These are phyloP conservation scores for Anomalospiza imberbis DNA, from an alignment of 2,797 vertebrate species.

Conservation along the genomic window DNA sequence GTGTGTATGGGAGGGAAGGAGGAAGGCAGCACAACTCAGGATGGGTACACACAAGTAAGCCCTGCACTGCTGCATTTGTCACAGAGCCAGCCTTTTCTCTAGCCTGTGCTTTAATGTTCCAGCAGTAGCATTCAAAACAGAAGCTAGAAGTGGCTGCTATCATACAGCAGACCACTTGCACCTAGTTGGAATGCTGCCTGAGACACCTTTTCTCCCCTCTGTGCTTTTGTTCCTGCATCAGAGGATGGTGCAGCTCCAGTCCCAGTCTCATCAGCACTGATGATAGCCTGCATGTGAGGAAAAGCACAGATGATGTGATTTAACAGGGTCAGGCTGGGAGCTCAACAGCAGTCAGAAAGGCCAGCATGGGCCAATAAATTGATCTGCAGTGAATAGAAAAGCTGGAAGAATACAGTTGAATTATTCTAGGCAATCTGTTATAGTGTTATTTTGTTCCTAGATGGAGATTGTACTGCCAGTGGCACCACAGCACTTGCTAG, in stretches of 20 bases:
- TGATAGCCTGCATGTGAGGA: neutral
- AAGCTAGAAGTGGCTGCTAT: neutral
- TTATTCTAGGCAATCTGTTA: neutral
- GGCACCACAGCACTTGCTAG: neutral
- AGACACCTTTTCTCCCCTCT: neutral
- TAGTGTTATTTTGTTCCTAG: neutral
- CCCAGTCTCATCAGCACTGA: neutral
- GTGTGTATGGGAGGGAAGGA: neutral
- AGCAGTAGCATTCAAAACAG: neutral
- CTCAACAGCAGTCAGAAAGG: neutral
- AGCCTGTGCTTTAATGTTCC: neutral
- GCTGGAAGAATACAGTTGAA: neutral
- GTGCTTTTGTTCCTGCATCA: neutral
- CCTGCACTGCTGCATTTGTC: neutral
- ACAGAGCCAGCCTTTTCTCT: neutral
- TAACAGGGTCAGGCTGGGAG: neutral
- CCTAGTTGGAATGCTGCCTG: neutral
- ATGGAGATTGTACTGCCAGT: neutral
- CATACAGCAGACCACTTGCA: neutral
- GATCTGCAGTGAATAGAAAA: neutral
- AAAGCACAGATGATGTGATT: neutral
- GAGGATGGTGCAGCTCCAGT: neutral
- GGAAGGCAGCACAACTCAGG: neutral
- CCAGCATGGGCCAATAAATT: neutral
- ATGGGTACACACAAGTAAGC: neutral